These are phyloP conservation scores for Megathymus violae DNA, from an alignment of 1,140 invertebrate genomes.

Conservation along the genomic window DNA sequence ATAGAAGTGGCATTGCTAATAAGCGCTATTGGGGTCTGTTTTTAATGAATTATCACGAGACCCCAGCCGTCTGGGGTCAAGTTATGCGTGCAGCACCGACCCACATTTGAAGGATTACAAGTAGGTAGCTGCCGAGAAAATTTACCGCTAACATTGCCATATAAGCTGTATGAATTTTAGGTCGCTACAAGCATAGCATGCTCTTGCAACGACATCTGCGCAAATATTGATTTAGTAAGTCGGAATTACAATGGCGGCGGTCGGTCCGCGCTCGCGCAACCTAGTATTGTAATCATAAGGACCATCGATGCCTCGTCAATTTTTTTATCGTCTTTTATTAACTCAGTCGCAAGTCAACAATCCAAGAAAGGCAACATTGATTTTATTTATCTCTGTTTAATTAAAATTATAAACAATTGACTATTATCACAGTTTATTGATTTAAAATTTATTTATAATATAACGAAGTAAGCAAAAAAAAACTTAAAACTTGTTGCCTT, in stretches of 20 bases:
- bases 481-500: too few relatives aligned
- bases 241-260: constrained; percentile 68
- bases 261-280: constrained; percentile 56
- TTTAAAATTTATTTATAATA: too few relatives aligned
- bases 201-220: constrained; percentile 80
- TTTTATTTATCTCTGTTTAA: too few relatives aligned
- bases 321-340: constrained; percentile 37
- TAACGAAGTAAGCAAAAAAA: too few relatives aligned
- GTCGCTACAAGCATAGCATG: constrained; percentile 79
- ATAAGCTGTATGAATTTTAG: constrained; percentile 83
- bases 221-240: constrained; percentile 83
- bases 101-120: constrained; percentile 81
- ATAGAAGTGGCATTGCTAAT: constrained; percentile 10
- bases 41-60: constrained; percentile 70
- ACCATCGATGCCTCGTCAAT: constrained; percentile 48
- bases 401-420: too few relatives aligned
- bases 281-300: constrained; percentile 38
- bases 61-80: constrained; percentile 63
- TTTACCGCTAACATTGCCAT: constrained; percentile 83
- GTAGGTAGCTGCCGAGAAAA: constrained; percentile 82
- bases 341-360: constrained; percentile 13
- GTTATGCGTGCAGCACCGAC: constrained; percentile 76
- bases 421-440: too few relatives aligned
- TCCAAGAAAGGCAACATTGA: constrained; percentile 1
- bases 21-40: constrained; percentile 55